These are phyloP conservation scores for Anorthoa munda DNA, from an alignment of 2,888 invertebrate species.

Conservation along the genomic window DNA sequence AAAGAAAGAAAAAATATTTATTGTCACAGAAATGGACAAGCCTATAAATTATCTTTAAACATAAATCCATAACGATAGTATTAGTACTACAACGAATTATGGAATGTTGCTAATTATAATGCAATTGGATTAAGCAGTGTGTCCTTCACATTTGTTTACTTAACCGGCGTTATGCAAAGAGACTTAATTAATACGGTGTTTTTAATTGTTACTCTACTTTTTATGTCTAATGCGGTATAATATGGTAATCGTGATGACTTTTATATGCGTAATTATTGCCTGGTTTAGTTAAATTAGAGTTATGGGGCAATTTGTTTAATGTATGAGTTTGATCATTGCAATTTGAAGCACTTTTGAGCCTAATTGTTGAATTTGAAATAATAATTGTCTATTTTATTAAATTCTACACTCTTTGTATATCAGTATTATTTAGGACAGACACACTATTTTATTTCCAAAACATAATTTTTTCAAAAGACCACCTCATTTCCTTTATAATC, in stretches of 20 bases:
- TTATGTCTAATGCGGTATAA: slow-evolving; percentile 3
- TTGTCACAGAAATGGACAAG: no score
- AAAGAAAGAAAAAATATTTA: no score
- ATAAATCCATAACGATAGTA: no score
- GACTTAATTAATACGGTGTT: slow-evolving; percentile 14
- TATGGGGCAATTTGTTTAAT: not conserved
- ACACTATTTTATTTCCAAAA: no score
- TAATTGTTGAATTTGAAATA: no score
- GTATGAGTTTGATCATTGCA: not conserved
- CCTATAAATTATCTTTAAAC: no score
- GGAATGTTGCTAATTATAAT: slow-evolving; percentile 13
- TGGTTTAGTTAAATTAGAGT: not conserved
- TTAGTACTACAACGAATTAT: not conserved
- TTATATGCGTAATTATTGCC: not conserved
- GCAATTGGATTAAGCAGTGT: slow-evolving; percentile 7
- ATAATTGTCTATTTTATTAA: no score
- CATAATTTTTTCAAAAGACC: no score
- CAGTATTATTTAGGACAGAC: no score
- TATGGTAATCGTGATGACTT: slow-evolving; percentile 15
- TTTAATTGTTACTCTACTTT: slow-evolving; percentile 33
- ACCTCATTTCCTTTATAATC: no score
- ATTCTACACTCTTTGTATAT: no score
- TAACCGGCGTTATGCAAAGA: slow-evolving; percentile 25
- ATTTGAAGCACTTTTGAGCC: no score
- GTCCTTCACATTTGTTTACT: slow-evolving; percentile 40